Base-by-base conservation (phyloP, 2,113 vertebrate species). In the Chionomys nivalis region DNA sequence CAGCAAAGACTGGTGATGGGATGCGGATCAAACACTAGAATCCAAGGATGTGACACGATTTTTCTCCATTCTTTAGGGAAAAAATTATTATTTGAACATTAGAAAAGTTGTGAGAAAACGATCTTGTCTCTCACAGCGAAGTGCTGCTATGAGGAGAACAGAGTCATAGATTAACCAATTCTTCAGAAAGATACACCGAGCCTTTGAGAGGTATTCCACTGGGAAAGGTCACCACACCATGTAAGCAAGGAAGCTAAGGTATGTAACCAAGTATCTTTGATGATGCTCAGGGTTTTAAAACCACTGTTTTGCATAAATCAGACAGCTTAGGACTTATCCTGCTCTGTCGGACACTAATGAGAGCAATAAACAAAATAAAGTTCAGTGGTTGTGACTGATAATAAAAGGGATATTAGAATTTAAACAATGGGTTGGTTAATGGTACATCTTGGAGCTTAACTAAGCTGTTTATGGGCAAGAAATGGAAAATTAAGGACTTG, bases 381-480 rank as follows among this genome's bases (percentile, higher is more conserved):
- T 14, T 82, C 24, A 47, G 42, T 86, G 31, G 95, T 88, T 95
- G 58, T 81, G 23, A 89, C 36, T 68, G 49, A 96, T 91, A 97
- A 92, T 81, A 92, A 93, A 94, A 96, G 19, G 19, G 24, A 19
- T 66, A 68, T 58, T 93, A 72, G 42, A 72, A 24, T 93, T 96
- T 85, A 91, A 85, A 87, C 92, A 95, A 82, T 95, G 55, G 91
- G 68, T 52, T 89, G 28, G 49, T 90, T 95, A 93, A 73, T 86
- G 36, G 17, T 12, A 39, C 3, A 36, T 81, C 19, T 28, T 93
- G 95, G 94, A 93, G 87, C 87, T 91, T 94, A 95, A 95, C 73
- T 91, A 97, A 96, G 77, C 33, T 55, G 24, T 94, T 91, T 93
- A 78, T 89, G 79, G 91, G 21, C 70, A 92, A 95, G 81, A 96